Evolutionary conservation across 2,113 vertebrate species (phyloP), one percentile per base, ranked within the genome.

Genomic region (Boulengeromyrus knoepffleri): DNA sequence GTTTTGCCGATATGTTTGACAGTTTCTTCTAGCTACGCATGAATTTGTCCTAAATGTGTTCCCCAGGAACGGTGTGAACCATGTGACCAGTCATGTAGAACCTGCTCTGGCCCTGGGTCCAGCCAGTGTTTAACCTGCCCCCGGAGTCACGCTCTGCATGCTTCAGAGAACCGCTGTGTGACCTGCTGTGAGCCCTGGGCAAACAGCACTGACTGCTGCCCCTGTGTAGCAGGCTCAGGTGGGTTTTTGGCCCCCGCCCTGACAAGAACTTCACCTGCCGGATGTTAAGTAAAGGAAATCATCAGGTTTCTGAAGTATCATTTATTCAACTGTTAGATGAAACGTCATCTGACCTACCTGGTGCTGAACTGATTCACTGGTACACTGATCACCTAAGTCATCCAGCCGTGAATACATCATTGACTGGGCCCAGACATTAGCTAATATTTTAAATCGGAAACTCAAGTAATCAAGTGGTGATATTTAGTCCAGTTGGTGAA

Each of bases 121-220:
- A 92, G 95, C 90, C 96, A 94, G 90, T 96, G 96, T 91, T 84
- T 97, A 66, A 96, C 93, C 0, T 96, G 96, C 90, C 95, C 92
- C 49, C 46, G 31, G 0, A 92, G 93, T 12, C 95, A 91, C 70
- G 95, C 94, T 47, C 95, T 95, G 10, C 95, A 96, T 47, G 95
- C 93, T 3, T 90, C 92, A 56, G 95, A 95, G 90, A 94, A 91
- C 89, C 93, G 93, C 46, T 97, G 96, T 58, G 92, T 95, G 7
- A 93, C 77, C 62, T 97, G 96, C 93, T 97, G 96, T 88, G 92
- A 93, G 62, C 21, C 91, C 15, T 91, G 74, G 53, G 89, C 88
- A n/a, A 95, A 93, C 36, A 85, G 88, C 88, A 94, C 92, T 0
- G 91, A 94, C 27, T 97, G 96, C 92, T 97, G 96, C 56, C 94